Evolutionary conservation across 2,888 invertebrate species (phyloP).

Genomic region (Ptycholaimellus sp.): DNA sequence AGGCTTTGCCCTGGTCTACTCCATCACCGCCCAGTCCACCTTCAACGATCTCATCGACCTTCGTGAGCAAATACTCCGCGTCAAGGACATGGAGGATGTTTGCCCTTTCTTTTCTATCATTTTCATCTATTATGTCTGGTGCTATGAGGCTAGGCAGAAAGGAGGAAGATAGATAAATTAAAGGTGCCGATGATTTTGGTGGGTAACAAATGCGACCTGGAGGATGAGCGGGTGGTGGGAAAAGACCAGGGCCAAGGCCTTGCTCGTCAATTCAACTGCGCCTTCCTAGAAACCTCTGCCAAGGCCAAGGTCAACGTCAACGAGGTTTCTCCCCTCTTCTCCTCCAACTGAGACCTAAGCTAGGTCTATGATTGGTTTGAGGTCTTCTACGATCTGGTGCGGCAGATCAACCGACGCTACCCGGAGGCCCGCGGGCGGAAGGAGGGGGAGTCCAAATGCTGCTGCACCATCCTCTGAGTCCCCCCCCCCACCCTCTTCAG

Average conservation of each 20-base stretch:
- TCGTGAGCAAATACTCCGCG: constrained; percentile 85
- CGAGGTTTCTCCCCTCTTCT: constrained; percentile 43
- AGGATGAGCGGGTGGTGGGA: constrained; percentile 90
- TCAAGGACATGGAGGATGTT: constrained; percentile 37
- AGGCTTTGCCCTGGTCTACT: constrained; percentile 93
- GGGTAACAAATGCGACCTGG: constrained; percentile 96
- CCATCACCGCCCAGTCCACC: constrained; percentile 94
- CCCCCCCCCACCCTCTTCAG: too few species aligned
- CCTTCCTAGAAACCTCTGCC: constrained; percentile 97
- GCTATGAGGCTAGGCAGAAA: background rate
- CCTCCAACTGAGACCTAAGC: too few species aligned
- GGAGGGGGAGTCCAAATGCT: constrained; percentile 36
- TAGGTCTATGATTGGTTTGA: constrained; percentile 32
- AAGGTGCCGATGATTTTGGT: constrained; percentile 77
- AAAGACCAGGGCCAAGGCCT: constrained; percentile 57
- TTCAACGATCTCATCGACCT: constrained; percentile 95
- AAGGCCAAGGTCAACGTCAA: constrained; percentile 98
- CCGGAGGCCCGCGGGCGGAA: constrained; percentile 48
- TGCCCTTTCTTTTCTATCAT: background rate
- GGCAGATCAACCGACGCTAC: constrained; percentile 99
- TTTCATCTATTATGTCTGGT: too few species aligned
- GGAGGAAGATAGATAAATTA: constrained; percentile 5
- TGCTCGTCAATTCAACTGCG: constrained; percentile 83
- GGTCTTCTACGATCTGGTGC: constrained; percentile 98
- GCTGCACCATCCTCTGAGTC: too few species aligned